Evolutionary conservation across 2,113 vertebrate species (phyloP), one percentile per base, ranked within the genome.

Genomic region (Motacilla alba): DNA sequence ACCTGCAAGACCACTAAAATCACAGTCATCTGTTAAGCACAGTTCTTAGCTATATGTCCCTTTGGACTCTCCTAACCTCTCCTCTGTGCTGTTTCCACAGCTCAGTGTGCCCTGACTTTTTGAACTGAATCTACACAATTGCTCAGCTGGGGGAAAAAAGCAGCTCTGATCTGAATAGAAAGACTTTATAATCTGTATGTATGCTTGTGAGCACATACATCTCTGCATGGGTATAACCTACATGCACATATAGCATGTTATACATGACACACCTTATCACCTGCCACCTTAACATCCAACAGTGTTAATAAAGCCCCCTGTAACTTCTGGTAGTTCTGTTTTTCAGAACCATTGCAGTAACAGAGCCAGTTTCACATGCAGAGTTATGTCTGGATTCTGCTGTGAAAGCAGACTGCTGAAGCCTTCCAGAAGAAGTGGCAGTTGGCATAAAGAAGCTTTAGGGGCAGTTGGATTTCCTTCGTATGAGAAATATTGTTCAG

Each of bases 361-460:
- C 23, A 91, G 33, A 77, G 30, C 13, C 70, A 44, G 50, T 80
- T 85, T 63, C 30, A 85, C 39, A 77, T 0, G 4, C 0, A 56
- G 53, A 64, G 22, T 5, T 83, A 72, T 66, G 39, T 26, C 46
- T 74, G 78, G 50, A 33, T 52, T 80, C 76, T 92, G 63, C 68
- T 80, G 60, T 33, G 83, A 86, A 90, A 89, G n/a, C 68, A 78
- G 49, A 59, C 64, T 90, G 92, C 52, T 10, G 10, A 83, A 94
- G 86, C 72, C 85, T 81, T 68, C 75, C 92, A 91, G 70, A 83
- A 85, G 85, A 88, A 78, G 35, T 83, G 64, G 85, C 73, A 95
- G 75, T 39, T 92, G 82, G 69, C 68, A 86, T 60, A 37, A 88
- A 79, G 49, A 86, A 90, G 56, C 64, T 93, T 78, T 75, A 89